Conservation (phyloP, 1,140 invertebrate species). For the Diabrotica virgifera region DNA sequence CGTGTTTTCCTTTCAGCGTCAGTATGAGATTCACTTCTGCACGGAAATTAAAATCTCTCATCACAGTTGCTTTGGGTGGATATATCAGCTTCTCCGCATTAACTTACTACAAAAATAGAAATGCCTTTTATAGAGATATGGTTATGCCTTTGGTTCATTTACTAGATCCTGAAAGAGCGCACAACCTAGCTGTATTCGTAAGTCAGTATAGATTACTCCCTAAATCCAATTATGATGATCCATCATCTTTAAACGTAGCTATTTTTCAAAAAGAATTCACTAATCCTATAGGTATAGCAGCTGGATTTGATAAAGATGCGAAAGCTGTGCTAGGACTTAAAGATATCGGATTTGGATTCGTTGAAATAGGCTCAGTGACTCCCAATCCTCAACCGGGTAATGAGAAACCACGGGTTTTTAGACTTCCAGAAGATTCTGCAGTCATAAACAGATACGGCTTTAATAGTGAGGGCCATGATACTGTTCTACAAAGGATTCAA, state of each 20-base stretch:
- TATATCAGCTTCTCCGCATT: constrained; percentile 52
- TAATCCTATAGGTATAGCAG: constrained; percentile 94
- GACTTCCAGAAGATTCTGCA: constrained; percentile 78
- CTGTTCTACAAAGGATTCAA: constrained; percentile 64
- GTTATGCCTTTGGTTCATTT: constrained; percentile 67
- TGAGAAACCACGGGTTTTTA: constrained; percentile 86
- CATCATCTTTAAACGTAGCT: constrained; percentile 61
- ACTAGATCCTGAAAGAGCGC: constrained; percentile 75
- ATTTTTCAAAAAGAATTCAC: constrained; percentile 70
- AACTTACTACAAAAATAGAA: constrained; percentile 67
- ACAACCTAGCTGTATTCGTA: constrained; percentile 69
- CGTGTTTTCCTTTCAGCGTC: background rate
- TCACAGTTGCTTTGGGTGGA: constrained; percentile 30
- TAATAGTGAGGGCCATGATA: constrained; percentile 90
- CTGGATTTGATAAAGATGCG: constrained; percentile 97
- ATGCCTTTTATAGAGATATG: constrained; percentile 72
- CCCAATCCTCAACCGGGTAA: constrained; percentile 91
- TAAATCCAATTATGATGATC: constrained; percentile 56
- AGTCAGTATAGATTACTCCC: constrained; percentile 75
- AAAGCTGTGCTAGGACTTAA: constrained; percentile 82
- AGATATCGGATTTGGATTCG: constrained; percentile 89
- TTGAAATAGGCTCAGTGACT: constrained; percentile 96
- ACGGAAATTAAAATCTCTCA: constrained; percentile 36
- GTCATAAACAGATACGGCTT: constrained; percentile 96
- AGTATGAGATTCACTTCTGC: constrained; percentile 49